Conservation (phyloP, 2,888 invertebrate genomes). For the Cephus nigrinus region DNA sequence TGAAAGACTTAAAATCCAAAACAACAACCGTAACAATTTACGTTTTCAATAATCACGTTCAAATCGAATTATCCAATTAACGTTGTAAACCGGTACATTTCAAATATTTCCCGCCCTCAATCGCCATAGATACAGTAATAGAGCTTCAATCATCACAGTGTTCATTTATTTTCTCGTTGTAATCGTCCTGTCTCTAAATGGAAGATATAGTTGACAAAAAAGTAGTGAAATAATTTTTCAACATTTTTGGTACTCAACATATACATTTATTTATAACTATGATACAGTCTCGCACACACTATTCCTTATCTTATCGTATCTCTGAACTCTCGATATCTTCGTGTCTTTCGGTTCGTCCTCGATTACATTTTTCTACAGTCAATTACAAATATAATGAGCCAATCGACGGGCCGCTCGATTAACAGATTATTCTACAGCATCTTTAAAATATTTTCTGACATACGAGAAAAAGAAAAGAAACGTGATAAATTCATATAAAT, state of each 20-base stretch:
- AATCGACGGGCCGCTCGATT: slow-evolving; percentile 49
- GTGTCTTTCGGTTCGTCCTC: slow-evolving; percentile 25
- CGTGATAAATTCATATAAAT: neutral
- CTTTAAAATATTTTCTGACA: neutral
- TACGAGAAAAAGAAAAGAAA: neutral
- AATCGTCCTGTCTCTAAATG: neutral
- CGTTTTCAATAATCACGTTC: too few species aligned
- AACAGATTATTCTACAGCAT: slow-evolving; percentile 16
- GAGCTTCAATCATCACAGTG: neutral
- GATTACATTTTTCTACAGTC: neutral
- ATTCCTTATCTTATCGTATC: slow-evolving; percentile 42
- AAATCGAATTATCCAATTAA: too few species aligned
- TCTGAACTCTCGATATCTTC: slow-evolving; percentile 40
- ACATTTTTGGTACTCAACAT: slow-evolving; percentile 48
- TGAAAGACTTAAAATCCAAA: neutral
- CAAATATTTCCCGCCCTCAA: neutral
- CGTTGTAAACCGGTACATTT: too few species aligned
- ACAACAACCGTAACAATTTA: neutral
- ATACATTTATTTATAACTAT: slow-evolving; percentile 63
- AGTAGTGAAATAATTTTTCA: neutral
- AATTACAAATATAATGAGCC: slow-evolving; percentile 25
- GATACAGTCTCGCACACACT: slow-evolving; percentile 61
- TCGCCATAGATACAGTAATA: neutral
- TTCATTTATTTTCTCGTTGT: neutral
- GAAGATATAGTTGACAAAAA: neutral